Evolutionary conservation across 30 jellyfish, hydroid and myxozoan species (phyloP), one percentile per base, ranked within the genome.

Genomic region (Hydractinia echinata): DNA sequence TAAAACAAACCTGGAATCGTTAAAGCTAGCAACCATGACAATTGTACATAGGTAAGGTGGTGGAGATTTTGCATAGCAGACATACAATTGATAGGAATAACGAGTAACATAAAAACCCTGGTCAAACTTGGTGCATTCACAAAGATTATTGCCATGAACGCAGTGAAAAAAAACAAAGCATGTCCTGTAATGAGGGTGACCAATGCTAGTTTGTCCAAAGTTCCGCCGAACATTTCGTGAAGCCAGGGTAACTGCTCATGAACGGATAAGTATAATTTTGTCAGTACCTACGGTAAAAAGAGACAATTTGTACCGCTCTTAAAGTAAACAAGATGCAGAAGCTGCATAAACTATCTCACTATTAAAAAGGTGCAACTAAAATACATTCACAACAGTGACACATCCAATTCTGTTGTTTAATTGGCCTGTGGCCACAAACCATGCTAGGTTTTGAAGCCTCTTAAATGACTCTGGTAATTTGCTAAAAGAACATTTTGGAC

Each of bases 221-320:
- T 91, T 39, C 95, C 97, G 51, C 95, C 97, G 55, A 91, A 94
- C n/a, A 85, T 81, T 13, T 83, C 89, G 67, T 91, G 87, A 9
- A 91, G 76, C 97, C 97, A 91, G 54, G 88, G 86, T 83, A 91
- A 77, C 67, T 91, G 97, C 66, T 64, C 76, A 68, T 91, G 86
- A 61, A 91, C 73, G 39, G 95, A 49, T 16, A 67, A 86, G 70
- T 79, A 90, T 7, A 91, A 74, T 83, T 86, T 91, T 52, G 80
- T 84, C 10, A 91, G 82, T 82, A 86, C 91, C 97, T 91, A 49
- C 8, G n/a, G 79, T 49, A 39, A 13, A 39, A 13, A 67, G 55
- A 30, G 21, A 78, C 84, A 30, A 30, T 30, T 30, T 30, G 44
- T 30, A 30, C 44, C 44, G 44, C 44, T 30, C 44, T 30, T 30